Conservation (phyloP, 2,113 vertebrate species). For the Cavia porcellus region DNA sequence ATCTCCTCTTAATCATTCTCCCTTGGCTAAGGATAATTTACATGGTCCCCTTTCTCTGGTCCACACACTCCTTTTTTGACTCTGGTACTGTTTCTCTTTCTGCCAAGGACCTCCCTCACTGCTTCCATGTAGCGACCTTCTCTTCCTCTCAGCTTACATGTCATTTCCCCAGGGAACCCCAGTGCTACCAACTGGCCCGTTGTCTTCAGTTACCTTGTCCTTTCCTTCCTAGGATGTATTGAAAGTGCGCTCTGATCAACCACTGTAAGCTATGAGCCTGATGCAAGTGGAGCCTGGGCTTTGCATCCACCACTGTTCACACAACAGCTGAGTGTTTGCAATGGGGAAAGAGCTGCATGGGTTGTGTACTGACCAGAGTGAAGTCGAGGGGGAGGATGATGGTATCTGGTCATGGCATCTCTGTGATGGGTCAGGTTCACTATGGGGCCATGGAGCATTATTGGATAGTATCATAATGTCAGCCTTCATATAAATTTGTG, state of each 20-base stretch:
- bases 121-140: not conserved
- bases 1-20: not conserved
- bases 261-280: not conserved
- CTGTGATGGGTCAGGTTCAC: not conserved
- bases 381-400: not conserved
- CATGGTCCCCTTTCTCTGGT: not conserved
- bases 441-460: not conserved
- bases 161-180: not conserved
- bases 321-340: not conserved
- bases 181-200: not conserved
- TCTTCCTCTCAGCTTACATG: not conserved
- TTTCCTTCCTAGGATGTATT: not conserved
- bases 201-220: not conserved
- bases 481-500: not conserved
- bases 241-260: rapidly evolving
- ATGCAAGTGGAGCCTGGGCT: not conserved
- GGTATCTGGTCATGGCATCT: not conserved
- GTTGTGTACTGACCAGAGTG: not conserved
- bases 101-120: not conserved
- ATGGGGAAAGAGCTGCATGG: not conserved
- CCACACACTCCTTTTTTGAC: not conserved
- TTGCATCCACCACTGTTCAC: not conserved
- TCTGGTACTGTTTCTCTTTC: not conserved
- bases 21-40: not conserved
- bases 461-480: not conserved